A percentile compares a stretch with the other conserved stretches of the same genome.
Evolutionary conservation across 2,888 invertebrate genomes (phyloP).

Genomic region (Pterobdella sp.): DNA sequence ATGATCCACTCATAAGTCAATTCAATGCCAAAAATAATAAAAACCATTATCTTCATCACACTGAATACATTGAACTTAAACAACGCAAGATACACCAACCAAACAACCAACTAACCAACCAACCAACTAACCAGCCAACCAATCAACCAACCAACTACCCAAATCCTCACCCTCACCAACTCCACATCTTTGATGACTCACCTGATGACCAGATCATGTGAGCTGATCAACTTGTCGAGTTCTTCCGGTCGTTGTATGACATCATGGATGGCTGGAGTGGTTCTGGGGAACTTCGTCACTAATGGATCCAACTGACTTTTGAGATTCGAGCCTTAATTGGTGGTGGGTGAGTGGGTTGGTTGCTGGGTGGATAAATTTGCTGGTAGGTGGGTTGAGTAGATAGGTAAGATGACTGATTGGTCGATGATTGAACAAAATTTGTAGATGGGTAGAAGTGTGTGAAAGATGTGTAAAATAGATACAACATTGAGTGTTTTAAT

Average conservation of each 20-base stretch:
- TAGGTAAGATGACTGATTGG: no score
- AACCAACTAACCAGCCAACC: no score
- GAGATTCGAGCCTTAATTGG: constrained; percentile 63
- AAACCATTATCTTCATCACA: neutral
- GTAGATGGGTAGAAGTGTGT: neutral
- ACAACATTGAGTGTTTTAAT: no score
- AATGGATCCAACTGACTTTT: constrained; percentile 81
- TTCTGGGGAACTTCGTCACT: constrained; percentile 62
- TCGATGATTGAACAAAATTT: no score
- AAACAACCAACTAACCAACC: neutral
- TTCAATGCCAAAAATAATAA: neutral
- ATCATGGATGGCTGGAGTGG: constrained; percentile 72
- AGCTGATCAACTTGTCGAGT: constrained; percentile 64
- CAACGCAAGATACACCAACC: neutral
- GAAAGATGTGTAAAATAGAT: no score
- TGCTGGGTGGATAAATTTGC: neutral
- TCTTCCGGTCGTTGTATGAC: constrained; percentile 66
- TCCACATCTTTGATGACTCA: constrained; percentile 32
- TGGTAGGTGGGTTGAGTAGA: no score
- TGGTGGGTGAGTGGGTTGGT: neutral
- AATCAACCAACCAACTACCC: neutral
- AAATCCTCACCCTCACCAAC: neutral
- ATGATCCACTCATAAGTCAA: neutral
- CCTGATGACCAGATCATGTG: constrained; percentile 56
- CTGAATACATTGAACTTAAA: neutral